Base-by-base conservation (phyloP, 2,797 vertebrate species). In the Podarcis siculus region DNA sequence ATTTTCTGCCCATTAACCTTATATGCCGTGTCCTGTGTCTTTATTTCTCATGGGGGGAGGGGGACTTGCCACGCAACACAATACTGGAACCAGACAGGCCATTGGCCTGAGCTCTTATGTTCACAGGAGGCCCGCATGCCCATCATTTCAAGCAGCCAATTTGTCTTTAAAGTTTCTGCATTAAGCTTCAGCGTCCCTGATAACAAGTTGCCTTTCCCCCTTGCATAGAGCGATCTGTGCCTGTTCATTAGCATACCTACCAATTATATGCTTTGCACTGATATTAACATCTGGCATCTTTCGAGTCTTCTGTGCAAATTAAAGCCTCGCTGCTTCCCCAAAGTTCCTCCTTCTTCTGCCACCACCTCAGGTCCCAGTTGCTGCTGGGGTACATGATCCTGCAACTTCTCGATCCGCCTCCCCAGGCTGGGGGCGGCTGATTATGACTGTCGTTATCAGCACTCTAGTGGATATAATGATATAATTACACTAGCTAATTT, bases 171-270 rank as follows among this genome's bases (percentile, higher is more conserved):
- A 78, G 30, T 49, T 30, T 77, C 75, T 75, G 19, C 3, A 39
- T 10, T 45, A 13, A 77, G 58, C 58, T 23, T 64, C 66, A 55
- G 45, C 7, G 30, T 23, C n/a, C 8, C 49, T 23, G 66, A 58
- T 25, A 81, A 27, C 5, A 39, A 67, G 61, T 67, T 39, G 61
- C 37, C 15, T 39, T 45, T 4, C 0, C 25, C 35, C 25, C 30
- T 86, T 42, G 4, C 15, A 23, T 17, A n/a, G 69, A 10, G 23
- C 9, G 12, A 21, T 1, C 35, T 85, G 55, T 35, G 17, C 9
- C 9, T 25, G 67, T 64, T 23, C 8, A 3, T 1, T 49, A 0
- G 0, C 7, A 9, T 2, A 12, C 19, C 27, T 3, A 2, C 13
- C 39, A 1, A 2, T 39, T 72, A 8, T 72, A 8, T 15, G 30